Evolutionary conservation across 2,888 invertebrate genomes (phyloP).

Genomic region (Heteropelma amictum): DNA sequence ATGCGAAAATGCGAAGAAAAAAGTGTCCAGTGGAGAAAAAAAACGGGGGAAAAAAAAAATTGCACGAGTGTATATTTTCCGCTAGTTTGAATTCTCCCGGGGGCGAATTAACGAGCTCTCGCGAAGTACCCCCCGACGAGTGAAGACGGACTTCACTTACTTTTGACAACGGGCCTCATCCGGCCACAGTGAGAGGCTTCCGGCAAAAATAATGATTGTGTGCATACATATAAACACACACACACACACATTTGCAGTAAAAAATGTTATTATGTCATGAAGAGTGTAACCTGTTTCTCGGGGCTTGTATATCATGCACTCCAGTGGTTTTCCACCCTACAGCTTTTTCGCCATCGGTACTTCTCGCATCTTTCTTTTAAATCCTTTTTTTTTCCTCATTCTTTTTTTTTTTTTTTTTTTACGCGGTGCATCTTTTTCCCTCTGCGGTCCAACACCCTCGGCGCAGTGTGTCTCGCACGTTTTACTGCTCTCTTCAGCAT

Average conservation of each 20-base stretch:
- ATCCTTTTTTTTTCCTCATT: conserved; percentile 1
- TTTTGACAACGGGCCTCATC: conserved; percentile 26
- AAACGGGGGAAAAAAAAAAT: no score
- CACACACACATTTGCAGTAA: background rate
- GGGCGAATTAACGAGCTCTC: conserved; percentile 50
- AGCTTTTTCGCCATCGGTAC: background rate
- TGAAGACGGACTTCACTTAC: conserved; percentile 37
- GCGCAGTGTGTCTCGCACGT: conserved; percentile 1
- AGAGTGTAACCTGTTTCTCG: conserved; percentile 30
- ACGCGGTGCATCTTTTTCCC: conserved; percentile 5
- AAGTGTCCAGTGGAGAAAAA: no score
- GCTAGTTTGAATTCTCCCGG: conserved; percentile 41
- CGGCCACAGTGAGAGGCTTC: background rate
- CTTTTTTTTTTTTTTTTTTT: background rate
- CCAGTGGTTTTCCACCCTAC: conserved; percentile 17
- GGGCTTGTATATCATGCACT: conserved; percentile 7
- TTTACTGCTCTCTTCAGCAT: conserved; percentile 10
- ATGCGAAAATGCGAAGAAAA: no score
- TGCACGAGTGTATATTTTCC: no score
- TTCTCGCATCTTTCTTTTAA: conserved; percentile 3
- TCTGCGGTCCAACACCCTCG: conserved; percentile 32
- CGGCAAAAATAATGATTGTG: background rate
- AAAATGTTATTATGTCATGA: conserved; percentile 48
- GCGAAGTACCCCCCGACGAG: conserved; percentile 3
- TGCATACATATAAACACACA: background rate